These are phyloP conservation scores for Myotis yumanensis DNA, from an alignment of 2,113 vertebrate species.

Conservation along the genomic window DNA sequence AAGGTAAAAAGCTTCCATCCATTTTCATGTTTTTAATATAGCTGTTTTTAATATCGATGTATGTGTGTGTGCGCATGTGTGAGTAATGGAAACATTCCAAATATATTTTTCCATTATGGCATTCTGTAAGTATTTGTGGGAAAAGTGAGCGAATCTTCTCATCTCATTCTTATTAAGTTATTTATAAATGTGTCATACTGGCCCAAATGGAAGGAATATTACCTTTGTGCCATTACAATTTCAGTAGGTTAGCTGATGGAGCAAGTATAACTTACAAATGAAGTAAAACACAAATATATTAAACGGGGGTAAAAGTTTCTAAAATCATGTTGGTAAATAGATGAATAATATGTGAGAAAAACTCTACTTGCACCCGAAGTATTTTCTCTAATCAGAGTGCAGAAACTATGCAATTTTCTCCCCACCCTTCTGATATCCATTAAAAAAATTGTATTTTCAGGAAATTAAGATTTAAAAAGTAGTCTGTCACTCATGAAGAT, in stretches of 20 bases:
- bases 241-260: background rate
- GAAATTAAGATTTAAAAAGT: background rate
- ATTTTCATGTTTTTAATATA: background rate
- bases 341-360: background rate
- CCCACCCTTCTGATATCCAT: background rate
- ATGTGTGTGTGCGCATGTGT: background rate
- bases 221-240: background rate
- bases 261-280: background rate
- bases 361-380: background rate
- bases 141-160: background rate
- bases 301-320: background rate
- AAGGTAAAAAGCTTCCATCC: background rate
- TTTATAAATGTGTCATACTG: background rate
- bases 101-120: background rate
- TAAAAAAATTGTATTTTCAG: constrained; percentile 31
- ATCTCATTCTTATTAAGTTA: background rate
- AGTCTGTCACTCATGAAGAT: background rate
- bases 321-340: background rate
- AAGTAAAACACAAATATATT: background rate
- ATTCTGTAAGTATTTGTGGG: background rate
- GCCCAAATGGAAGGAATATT: background rate
- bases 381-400: background rate
- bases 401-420: background rate
- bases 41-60: background rate
- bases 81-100: background rate